Conservation (phyloP, 2,113 vertebrate genomes). For the Austrofundulus limnaeus region DNA sequence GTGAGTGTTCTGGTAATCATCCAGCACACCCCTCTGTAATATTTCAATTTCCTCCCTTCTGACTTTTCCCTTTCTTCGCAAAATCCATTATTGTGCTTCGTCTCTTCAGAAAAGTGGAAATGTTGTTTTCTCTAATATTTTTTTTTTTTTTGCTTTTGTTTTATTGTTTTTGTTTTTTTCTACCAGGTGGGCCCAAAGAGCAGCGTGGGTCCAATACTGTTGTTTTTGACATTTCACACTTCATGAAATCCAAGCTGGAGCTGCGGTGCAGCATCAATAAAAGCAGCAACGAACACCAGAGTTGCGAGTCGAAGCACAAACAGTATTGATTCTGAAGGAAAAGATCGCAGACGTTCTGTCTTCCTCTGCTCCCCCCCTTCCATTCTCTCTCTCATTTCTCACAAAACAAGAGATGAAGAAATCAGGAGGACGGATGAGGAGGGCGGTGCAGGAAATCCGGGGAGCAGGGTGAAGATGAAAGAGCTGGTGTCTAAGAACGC, state of each 20-base stretch:
- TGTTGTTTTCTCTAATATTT: slow-evolving; percentile 22
- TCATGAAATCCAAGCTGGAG: slow-evolving; percentile 40
- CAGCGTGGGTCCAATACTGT: slow-evolving; percentile 14
- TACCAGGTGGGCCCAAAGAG: slow-evolving; percentile 1
- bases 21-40: slow-evolving; percentile 32
- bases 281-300: slow-evolving; percentile 7
- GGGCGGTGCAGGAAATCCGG: slow-evolving; percentile 17
- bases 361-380: slow-evolving; percentile 11
- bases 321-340: slow-evolving; percentile 37
- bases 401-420: slow-evolving; percentile 39
- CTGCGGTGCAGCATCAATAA: slow-evolving; percentile 33
- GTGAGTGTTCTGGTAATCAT: slow-evolving; percentile 47
- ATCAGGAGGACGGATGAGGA: slow-evolving; percentile 25
- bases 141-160: background rate
- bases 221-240: slow-evolving; percentile 37
- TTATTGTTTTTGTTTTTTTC: too few relatives aligned
- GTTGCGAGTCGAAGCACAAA: slow-evolving; percentile 32
- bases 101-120: slow-evolving; percentile 22
- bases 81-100: slow-evolving; percentile 23
- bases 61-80: slow-evolving; percentile 15
- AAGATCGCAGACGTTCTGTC: slow-evolving; percentile 45
- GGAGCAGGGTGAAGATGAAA: slow-evolving; percentile 30
- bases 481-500: slow-evolving; percentile 20
- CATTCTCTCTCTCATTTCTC: too few relatives aligned
- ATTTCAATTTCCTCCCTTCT: slow-evolving; percentile 56